Evolutionary conservation across 1,140 invertebrate species (phyloP), one percentile per base, ranked within the genome.

Genomic region (Panonychus citri): DNA sequence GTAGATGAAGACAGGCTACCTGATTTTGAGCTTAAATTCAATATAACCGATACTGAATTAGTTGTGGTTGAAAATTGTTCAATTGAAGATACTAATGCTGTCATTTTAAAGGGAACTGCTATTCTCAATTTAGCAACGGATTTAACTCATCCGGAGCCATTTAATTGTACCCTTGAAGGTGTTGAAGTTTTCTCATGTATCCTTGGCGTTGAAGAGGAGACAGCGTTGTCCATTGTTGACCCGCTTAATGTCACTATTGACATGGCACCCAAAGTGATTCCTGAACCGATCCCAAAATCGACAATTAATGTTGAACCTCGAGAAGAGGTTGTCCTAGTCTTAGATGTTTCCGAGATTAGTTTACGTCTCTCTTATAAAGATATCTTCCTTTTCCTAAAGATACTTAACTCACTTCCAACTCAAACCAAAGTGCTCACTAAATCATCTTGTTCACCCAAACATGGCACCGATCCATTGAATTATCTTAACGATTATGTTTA

Each of bases 161-260:
- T 93, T 19, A 83, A 82, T 0, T 87, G 87, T 65, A 86, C 81
- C 69, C 71, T 96, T 19, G 86, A 85, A 61, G 81, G 86, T 63
- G 79, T 89, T 63, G 89, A 95, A 71, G 75, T 95, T 60, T 95
- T 91, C 70, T 93, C 88, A 0, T 94, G 89, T 69, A 82, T 86
- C 59, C 70, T 95, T 43, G 85, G 85, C 8, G 75, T 82, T 59
- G 88, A 94, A 71, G 83, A 93, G 57, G 87, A 93, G 65, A 94
- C 88, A 1, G 87, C 89, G 1, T 71, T 94, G 5, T 89, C 88
- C n/a, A 95, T 96, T 60, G 83, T 95, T 49, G 89, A 95, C 70
- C 90, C 90, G 0, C 81, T 86, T 46, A 85, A 81, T 7, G 71
- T 89, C 21, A 51, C 49, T 26, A 51, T 51, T 17, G 24, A 26